Evolutionary conservation across 1,140 invertebrate genomes (phyloP), one percentile per base, ranked within the genome.

Genomic region (Lethrus apterus): DNA sequence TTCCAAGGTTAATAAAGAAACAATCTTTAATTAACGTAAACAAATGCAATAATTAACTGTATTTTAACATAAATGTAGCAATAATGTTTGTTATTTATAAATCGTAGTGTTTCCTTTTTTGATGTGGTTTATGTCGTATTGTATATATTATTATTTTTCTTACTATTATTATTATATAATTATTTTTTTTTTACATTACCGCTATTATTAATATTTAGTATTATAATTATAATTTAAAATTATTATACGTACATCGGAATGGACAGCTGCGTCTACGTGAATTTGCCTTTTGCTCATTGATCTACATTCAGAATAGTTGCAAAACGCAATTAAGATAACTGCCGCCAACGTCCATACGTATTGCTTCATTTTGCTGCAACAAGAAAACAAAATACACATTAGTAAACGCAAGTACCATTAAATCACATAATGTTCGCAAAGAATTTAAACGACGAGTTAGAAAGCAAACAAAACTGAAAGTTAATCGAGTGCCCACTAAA

Each of bases 311-410:
- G 50, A 35, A 23, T 44, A 40, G n/a, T 44, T 48, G 18, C 54
- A 42, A 21, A 56, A 34, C 14, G 50, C 47, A 14, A 57, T 21
- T 30, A 58, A 34, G 29, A 51, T 49, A 18, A 56, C 29, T 13
- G 48, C 36, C 8, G 52, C 51, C 5, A 54, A 40, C 44, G 46
- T 48, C 58, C 54, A 55, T 18, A 54, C 20, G 21, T 50, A 26
- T 44, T 60, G 56, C 42, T 44, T 62, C 60, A 62, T 62, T 44
- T 52, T 60, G 44, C 56, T 60, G 49, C 24, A 58, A 51, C 14
- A 57, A 30, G 41, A 47, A 41, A 46, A 38, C 31, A 50, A 13
- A 38, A 36, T 31, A 24, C 2, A n/a, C 13, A 19, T 38, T 19
- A 38, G 35, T 21, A n/a, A 15, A 14, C 15, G 5, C 19, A 38